Conservation (phyloP, 30 jellyfish, hydroid and myxozoan genomes). For the Hydra vulgaris region DNA sequence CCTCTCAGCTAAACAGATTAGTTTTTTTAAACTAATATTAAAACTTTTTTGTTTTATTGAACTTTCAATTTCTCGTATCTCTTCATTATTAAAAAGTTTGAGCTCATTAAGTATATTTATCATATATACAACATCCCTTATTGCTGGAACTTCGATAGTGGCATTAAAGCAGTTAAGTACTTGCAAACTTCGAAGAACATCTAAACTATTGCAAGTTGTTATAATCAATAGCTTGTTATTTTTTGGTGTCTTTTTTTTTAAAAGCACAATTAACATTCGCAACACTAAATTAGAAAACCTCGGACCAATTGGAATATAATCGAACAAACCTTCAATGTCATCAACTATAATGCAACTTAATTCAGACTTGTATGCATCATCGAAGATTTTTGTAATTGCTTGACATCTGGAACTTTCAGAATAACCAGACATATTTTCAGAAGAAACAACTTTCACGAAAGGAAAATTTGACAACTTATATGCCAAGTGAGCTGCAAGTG, state of each 20-base stretch:
- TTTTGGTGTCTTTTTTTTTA: constrained; percentile 65
- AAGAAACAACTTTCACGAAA: constrained; percentile 81
- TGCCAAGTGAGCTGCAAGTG: constrained; percentile 95
- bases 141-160: constrained; percentile 74
- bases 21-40: constrained; percentile 56
- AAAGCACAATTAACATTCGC: constrained; percentile 86
- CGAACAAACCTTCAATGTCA: constrained; percentile 91
- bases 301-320: constrained; percentile 94
- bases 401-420: constrained; percentile 95
- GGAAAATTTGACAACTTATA: constrained; percentile 72
- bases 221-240: constrained; percentile 69
- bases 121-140: constrained; percentile 31
- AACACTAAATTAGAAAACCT: constrained; percentile 77
- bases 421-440: constrained; percentile 94
- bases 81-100: neutral
- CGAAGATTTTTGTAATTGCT: constrained; percentile 79
- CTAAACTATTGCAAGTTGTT: constrained; percentile 85
- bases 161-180: constrained; percentile 53
- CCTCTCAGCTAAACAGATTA: constrained; percentile 75
- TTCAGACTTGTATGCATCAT: constrained; percentile 96
- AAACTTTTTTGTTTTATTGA: neutral
- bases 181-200: constrained; percentile 68
- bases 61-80: constrained; percentile 15
- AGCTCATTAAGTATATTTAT: constrained; percentile 49
- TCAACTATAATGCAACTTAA: constrained; percentile 92